These are phyloP conservation scores for Xestia rhomboidea DNA, from an alignment of 2,888 invertebrate species.

Conservation along the genomic window DNA sequence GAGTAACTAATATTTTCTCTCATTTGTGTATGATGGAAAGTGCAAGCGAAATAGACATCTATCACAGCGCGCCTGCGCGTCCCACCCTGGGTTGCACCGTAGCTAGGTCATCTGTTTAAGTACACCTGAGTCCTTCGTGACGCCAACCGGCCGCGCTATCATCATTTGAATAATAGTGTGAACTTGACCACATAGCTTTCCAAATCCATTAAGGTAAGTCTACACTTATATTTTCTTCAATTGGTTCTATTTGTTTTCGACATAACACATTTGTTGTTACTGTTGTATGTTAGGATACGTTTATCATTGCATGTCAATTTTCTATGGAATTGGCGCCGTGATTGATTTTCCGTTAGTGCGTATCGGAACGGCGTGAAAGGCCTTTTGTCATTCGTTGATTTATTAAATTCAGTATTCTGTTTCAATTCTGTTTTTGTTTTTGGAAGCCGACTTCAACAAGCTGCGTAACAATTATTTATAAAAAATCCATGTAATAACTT, in stretches of 20 bases:
- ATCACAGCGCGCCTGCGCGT: conserved; percentile 36
- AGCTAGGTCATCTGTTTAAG: not conserved
- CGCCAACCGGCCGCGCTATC: not conserved
- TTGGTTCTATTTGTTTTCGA: not conserved
- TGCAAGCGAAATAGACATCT: conserved; percentile 18
- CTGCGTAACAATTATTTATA: not conserved
- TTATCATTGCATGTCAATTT: conserved; percentile 1
- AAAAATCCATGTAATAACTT: not conserved
- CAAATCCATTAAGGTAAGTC: not conserved
- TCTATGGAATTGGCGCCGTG: not conserved
- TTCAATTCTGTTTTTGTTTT: not conserved
- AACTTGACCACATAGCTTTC: not conserved
- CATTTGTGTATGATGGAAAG: not conserved
- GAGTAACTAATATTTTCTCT: conserved; percentile 3
- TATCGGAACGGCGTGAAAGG: not conserved
- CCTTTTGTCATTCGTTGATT: not conserved
- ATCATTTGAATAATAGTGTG: not conserved
- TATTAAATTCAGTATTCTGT: no score
- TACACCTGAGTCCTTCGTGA: not conserved
- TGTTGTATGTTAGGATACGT: not conserved
- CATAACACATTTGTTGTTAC: not conserved
- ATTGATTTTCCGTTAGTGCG: conserved; percentile 14
- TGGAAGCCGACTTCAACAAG: not conserved
- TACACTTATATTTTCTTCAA: no score
- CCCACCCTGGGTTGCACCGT: conserved; percentile 16